Conservation (phyloP, 2,797 vertebrate species). For the Channallabes apus region DNA sequence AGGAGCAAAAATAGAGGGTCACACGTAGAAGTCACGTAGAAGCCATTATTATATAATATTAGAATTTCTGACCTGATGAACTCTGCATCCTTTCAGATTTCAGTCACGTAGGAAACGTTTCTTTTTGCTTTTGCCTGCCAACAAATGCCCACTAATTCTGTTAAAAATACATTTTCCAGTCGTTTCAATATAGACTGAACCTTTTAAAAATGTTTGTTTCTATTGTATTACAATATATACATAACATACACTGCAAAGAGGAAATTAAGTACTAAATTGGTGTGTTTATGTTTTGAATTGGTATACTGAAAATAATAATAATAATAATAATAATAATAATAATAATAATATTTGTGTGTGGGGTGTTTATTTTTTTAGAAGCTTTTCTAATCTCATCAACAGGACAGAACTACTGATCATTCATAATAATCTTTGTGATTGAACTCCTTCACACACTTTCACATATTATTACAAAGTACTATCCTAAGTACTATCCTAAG, state of each 20-base stretch:
- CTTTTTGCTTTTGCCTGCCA: neutral
- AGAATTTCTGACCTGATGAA: neutral
- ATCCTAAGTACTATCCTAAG: too few relatives aligned
- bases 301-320: neutral
- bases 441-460: neutral
- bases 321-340: neutral
- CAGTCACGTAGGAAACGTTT: neutral
- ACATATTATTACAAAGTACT: neutral
- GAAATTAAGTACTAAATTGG: neutral
- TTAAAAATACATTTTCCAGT: neutral
- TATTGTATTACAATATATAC: neutral
- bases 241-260: constrained; percentile 38
- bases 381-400: neutral
- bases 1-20: neutral
- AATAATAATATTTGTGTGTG: too few relatives aligned
- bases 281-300: neutral
- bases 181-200: neutral
- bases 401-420: neutral
- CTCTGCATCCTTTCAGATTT: neutral
- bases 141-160: neutral
- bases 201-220: neutral
- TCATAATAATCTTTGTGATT: neutral
- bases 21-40: constrained; percentile 16
- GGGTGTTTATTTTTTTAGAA: neutral
- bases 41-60: neutral